Evolutionary conservation across 2,888 invertebrate species (phyloP), one percentile per base, ranked within the genome.

Genomic region (Tetheella fluctuosa): DNA sequence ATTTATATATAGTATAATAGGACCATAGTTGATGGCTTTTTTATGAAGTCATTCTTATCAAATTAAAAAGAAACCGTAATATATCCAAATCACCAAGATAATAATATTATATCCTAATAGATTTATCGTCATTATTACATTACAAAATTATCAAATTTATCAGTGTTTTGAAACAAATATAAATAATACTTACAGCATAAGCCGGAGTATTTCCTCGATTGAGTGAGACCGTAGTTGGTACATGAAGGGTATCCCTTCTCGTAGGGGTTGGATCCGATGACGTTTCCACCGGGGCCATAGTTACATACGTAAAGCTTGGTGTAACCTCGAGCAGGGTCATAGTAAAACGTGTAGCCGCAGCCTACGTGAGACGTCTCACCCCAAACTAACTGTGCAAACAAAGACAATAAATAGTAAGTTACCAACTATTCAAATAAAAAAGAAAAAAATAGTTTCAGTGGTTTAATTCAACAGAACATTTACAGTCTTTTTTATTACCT

Each of bases 291-390:
- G 13, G 97, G 96, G 59, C 97, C 97, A 79, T 97, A 97, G 91
- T 97, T 97, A 94, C 97, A 97, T 59, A 97, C 96, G 88, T 97
- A 97, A 63, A 96, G 94, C 86, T 96, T 97, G 70, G 96, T 96
- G 85, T 96, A 97, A 71, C 97, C 97, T 71, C 94, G 91, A 2
- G 84, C 68, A 1, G 95, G 94, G 76, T 97, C 96, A 80, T 96
- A 96, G 90, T 96, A 98, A 88, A 96, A 97, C 0, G 97, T 94
- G 83, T 95, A 98, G 30, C 98, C 98, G 82, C 98, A 98, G 62
- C 98, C 98, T 59, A 98, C 94, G 70, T 96, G 94, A 79, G 96
- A 96, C 13, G 97, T 97, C 81, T 96, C 96, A 61, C 97, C 96
- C 98, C 98, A 98, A 59, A 98, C 95, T 88, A 98, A 94, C 97